Evolutionary conservation across 1,140 invertebrate species (phyloP).

Genomic region (Zaprionus gabonicus): DNA sequence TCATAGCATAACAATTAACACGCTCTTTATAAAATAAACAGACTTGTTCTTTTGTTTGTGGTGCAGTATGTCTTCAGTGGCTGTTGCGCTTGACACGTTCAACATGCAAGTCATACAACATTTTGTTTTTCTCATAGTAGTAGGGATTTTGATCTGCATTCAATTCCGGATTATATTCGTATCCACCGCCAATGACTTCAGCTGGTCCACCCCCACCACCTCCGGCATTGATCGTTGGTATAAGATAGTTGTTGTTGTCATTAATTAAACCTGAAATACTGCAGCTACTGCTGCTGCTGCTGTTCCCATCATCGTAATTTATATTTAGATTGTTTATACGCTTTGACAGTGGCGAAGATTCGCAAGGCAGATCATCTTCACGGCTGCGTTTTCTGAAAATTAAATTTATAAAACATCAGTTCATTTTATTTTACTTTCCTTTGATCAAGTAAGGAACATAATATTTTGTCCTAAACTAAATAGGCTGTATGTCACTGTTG

Average conservation of each 20-base stretch:
- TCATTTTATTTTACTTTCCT: background rate
- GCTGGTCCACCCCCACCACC: slow-evolving; percentile 22
- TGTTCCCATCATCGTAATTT: slow-evolving; percentile 74
- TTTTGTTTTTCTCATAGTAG: slow-evolving; percentile 81
- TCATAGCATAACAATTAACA: slow-evolving; percentile 24
- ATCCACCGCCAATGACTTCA: slow-evolving; percentile 19
- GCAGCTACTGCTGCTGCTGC: slow-evolving; percentile 69
- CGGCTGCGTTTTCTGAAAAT: slow-evolving; percentile 76
- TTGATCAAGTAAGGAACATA: background rate
- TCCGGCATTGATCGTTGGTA: slow-evolving; percentile 28
- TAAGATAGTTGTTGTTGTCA: slow-evolving; percentile 58
- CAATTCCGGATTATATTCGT: slow-evolving; percentile 77
- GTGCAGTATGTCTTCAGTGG: slow-evolving; percentile 43
- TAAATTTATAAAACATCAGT: background rate
- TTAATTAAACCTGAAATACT: slow-evolving; percentile 56
- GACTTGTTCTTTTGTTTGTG: background rate
- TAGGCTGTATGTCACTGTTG: slow-evolving; percentile 42
- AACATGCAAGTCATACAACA: slow-evolving; percentile 78
- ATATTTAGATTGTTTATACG: slow-evolving; percentile 82
- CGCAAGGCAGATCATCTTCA: slow-evolving; percentile 76
- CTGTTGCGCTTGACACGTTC: slow-evolving; percentile 70
- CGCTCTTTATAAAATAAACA: slow-evolving; percentile 9
- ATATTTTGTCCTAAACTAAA: slow-evolving; percentile 13
- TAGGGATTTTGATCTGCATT: slow-evolving; percentile 75
- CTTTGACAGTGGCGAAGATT: slow-evolving; percentile 78